Base-by-base conservation (phyloP, 2,888 invertebrate species). In the Isotomurus palustris region DNA sequence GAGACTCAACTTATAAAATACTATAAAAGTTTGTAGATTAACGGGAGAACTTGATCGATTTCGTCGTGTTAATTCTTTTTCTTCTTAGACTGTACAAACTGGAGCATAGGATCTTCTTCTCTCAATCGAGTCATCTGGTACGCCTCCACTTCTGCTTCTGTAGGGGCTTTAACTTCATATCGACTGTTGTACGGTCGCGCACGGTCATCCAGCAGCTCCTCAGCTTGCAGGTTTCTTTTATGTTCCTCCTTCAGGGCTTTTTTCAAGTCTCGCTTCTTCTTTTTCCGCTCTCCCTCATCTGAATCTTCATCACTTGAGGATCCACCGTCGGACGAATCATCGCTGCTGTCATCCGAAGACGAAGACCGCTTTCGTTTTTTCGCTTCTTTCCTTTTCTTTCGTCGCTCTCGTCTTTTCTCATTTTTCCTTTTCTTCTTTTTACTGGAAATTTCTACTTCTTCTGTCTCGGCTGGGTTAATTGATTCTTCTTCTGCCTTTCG, bases 161-260 rank as follows among this genome's bases (percentile, higher is more conserved):
- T 88, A 0, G 92, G 93, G 60, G 85, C 87, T 70, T 87, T 87
- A 0, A 84, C 84, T 71, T 87, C 85, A 62, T 82, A 84, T 86
- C 89, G 89, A 72, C 91, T 92, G 76, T 97, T 95, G 76, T 94
- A 99, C 0, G 91, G 86, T 2, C 96, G 81, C 72, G 94, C 92
- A 17, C 95, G 80, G 72, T 97, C 97, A 74, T 94, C 92, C 67
- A 87, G 75, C 67, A 87, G 75, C 65, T 80, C 77, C 0, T 85
- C 83, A 0, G 85, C 86, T 47, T 81, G 80, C 63, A n/a, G n/a
- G n/a, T n/a, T 77, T 80, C 65, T 81, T 45, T 79, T 75, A 47
- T 83, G 84, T 75, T 88, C 86, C 70, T 80, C 81, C 66, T 80
- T 78, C 49, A 87, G 73, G 2, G 87, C 88, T 78, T 69, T 62